Evolutionary conservation across 2,113 vertebrate genomes (phyloP).

Genomic region (Pithys albifrons): DNA sequence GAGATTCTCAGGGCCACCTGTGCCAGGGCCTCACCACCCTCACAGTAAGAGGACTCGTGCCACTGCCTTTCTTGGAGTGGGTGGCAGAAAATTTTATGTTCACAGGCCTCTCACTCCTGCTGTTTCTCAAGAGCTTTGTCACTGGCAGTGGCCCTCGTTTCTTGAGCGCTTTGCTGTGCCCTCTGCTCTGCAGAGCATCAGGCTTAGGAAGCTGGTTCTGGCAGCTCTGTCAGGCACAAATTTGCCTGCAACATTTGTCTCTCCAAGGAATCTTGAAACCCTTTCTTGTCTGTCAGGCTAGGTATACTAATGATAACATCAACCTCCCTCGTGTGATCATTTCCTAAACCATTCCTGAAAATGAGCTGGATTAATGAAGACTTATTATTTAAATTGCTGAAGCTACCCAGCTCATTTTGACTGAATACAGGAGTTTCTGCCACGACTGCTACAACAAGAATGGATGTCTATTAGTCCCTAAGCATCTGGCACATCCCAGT

Average conservation of each 20-base stretch:
- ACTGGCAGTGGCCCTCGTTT: background rate
- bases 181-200: background rate
- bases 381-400: slow-evolving; percentile 48
- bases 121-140: background rate
- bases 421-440: background rate
- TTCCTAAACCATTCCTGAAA: slow-evolving; percentile 54
- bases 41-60: background rate
- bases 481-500: background rate
- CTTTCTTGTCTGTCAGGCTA: slow-evolving; percentile 51
- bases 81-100: background rate
- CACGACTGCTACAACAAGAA: background rate
- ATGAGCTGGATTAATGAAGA: slow-evolving; percentile 63
- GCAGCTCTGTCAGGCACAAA: background rate
- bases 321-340: slow-evolving; percentile 47
- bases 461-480: background rate
- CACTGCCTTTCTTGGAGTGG: background rate
- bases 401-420: slow-evolving; percentile 17
- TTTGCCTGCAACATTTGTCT: slow-evolving; percentile 35
- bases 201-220: slow-evolving; percentile 26
- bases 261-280: slow-evolving; percentile 40
- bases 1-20: background rate
- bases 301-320: slow-evolving; percentile 44
- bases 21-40: background rate
- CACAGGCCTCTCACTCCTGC: background rate
- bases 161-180: background rate